Percentiles rank a stretch among this genome's conserved stretches.
Conservation (phyloP, 2,797 vertebrate genomes). For the Ceryle rudis region DNA sequence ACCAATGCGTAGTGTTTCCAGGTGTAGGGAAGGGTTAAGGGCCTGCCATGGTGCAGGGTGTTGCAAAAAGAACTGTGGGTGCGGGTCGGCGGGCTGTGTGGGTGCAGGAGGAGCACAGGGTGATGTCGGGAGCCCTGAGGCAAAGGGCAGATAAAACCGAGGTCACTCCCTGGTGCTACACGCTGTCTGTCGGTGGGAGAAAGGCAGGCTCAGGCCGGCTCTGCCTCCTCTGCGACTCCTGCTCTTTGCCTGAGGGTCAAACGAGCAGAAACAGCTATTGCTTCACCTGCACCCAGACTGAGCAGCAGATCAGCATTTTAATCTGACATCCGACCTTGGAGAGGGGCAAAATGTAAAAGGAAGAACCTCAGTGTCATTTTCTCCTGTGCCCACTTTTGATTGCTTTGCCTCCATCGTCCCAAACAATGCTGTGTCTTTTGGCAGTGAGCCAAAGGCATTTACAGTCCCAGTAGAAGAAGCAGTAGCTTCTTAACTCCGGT, state of each 20-base stretch:
- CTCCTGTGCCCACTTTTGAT: neutral
- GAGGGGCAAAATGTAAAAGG: neutral
- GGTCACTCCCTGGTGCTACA: rapidly evolving
- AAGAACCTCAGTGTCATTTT: neutral
- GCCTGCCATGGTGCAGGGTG: rapidly evolving
- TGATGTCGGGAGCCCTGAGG: neutral
- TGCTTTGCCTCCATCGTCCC: neutral
- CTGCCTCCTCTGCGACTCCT: neutral
- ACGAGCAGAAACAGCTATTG: neutral
- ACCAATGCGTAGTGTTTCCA: rapidly evolving
- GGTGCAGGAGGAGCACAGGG: neutral
- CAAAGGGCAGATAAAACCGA: neutral
- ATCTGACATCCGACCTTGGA: neutral
- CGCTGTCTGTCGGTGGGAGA: rapidly evolving
- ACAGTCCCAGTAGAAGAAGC: neutral
- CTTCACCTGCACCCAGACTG: neutral
- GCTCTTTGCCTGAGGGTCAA: neutral
- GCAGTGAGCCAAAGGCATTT: neutral
- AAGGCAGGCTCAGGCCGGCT: neutral
- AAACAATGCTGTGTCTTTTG: neutral
- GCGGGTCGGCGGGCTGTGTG: rapidly evolving
- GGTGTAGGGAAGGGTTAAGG: neutral
- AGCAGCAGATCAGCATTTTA: neutral
- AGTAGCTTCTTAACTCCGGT: neutral
- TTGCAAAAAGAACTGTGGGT: neutral